A percentile compares a stretch with the other conserved stretches of the same genome.
Conservation (phyloP, 2,888 invertebrate species). For the Chrysina gloriosa region DNA sequence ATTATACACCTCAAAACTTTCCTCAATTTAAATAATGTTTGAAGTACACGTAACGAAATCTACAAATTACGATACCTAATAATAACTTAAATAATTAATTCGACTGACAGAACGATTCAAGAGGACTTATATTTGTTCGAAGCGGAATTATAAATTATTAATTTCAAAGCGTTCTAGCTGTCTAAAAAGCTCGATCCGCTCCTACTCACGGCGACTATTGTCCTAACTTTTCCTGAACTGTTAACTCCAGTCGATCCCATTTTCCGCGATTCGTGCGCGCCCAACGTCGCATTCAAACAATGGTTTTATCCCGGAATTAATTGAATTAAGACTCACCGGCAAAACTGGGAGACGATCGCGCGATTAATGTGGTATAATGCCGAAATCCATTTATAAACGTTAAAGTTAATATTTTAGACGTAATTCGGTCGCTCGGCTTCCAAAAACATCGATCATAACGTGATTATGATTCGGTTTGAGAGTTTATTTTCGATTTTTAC, state of each 20-base stretch:
- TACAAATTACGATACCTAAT: no score
- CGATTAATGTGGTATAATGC: slow-evolving; percentile 11
- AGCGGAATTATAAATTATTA: no score
- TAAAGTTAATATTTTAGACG: slow-evolving; percentile 1
- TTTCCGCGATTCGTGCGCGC: not conserved
- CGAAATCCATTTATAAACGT: slow-evolving; percentile 18
- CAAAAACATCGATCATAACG: slow-evolving; percentile 11
- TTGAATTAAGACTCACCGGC: slow-evolving; percentile 8
- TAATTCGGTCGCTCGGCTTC: not conserved
- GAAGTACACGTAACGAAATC: no score
- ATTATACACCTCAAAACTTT: no score
- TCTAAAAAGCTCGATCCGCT: no score
- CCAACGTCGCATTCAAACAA: not conserved
- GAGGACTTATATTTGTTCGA: no score
- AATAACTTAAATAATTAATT: no score
- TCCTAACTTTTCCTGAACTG: not conserved
- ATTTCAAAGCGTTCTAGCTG: no score
- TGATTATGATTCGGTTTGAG: no score
- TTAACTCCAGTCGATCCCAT: not conserved
- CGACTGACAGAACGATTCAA: no score
- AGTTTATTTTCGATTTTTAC: no score
- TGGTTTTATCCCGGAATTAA: not conserved
- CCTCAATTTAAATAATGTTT: no score
- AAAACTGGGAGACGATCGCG: slow-evolving; percentile 3
- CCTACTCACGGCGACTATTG: not conserved